Conservation (phyloP, 2,888 invertebrate genomes). For the Limulus polyphemus region DNA sequence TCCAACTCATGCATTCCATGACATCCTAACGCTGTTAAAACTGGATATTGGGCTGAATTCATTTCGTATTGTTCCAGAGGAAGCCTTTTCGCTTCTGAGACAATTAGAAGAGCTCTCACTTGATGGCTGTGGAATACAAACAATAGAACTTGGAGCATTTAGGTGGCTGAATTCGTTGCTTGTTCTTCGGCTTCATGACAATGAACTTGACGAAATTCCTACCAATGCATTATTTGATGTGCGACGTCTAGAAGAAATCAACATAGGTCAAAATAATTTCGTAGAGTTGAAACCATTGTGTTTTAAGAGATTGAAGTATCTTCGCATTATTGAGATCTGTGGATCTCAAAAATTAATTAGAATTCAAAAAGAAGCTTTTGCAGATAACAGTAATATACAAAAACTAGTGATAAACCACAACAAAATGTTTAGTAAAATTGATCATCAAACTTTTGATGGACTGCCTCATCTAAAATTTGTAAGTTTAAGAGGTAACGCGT, state of each 20-base stretch:
- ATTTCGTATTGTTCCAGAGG: conserved; percentile 46
- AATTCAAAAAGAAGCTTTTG: conserved; percentile 18
- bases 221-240: conserved; percentile 30
- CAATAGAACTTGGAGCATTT: conserved; percentile 42
- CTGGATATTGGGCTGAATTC: conserved; percentile 67
- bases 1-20: conserved; percentile 61
- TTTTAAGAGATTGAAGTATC: conserved; percentile 14
- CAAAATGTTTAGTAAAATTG: conserved; percentile 17
- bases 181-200: conserved; percentile 43
- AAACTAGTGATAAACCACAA: conserved; percentile 20
- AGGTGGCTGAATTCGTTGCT: conserved; percentile 59
- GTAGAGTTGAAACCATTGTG: conserved; percentile 8
- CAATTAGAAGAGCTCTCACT: conserved; percentile 59
- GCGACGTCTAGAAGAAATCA: conserved; percentile 55
- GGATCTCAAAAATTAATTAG: conserved; percentile 11
- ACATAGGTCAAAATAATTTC: conserved; percentile 40
- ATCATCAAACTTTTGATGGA: conserved; percentile 19
- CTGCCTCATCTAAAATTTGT: conserved; percentile 17
- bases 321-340: conserved; percentile 11
- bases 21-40: conserved; percentile 59
- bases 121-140: conserved; percentile 30
- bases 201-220: conserved; percentile 20
- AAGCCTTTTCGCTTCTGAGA: conserved; percentile 38
- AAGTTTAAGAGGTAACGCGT: conserved; percentile 20
- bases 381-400: conserved; percentile 19